Evolutionary conservation across 1,140 invertebrate genomes (phyloP).

Genomic region (Ephestia elutella): DNA sequence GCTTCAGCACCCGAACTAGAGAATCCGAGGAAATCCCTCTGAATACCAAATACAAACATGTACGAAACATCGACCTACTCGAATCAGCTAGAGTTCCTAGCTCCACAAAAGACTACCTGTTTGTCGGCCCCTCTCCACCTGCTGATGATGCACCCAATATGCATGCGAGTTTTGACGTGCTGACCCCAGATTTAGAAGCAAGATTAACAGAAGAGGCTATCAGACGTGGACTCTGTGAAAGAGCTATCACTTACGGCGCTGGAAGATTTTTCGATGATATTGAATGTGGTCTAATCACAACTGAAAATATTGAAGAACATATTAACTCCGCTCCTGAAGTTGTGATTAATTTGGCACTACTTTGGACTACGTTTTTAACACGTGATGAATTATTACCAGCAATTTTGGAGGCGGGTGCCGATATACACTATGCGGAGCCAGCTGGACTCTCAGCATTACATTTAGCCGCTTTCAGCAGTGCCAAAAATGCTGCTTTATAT

Average conservation of each 20-base stretch:
- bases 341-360: slow-evolving; percentile 61
- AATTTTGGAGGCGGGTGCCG: slow-evolving; percentile 70
- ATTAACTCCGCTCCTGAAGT: slow-evolving; percentile 61
- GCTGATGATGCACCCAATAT: slow-evolving; percentile 78
- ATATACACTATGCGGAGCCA: slow-evolving; percentile 72
- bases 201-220: slow-evolving; percentile 78
- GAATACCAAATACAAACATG: slow-evolving; percentile 49
- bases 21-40: slow-evolving; percentile 61
- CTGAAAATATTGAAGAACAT: slow-evolving; percentile 67
- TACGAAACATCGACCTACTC: slow-evolving; percentile 55
- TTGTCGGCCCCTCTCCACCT: slow-evolving; percentile 77
- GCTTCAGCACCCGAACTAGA: slow-evolving; percentile 39
- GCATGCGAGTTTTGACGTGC: slow-evolving; percentile 77
- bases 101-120: slow-evolving; percentile 73
- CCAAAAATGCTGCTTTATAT: slow-evolving; percentile 70
- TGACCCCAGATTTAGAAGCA: slow-evolving; percentile 76
- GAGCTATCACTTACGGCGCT: slow-evolving; percentile 75
- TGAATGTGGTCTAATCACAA: slow-evolving; percentile 73
- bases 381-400: slow-evolving; percentile 68
- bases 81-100: slow-evolving; percentile 51
- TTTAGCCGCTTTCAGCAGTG: slow-evolving; percentile 76
- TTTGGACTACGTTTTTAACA: slow-evolving; percentile 69
- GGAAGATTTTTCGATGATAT: slow-evolving; percentile 78
- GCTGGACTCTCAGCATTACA: slow-evolving; percentile 75
- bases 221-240: slow-evolving; percentile 76